Base-by-base conservation (phyloP, 30 jellyfish, hydroid and myxozoan species). In the Rhopilema esculentum region DNA sequence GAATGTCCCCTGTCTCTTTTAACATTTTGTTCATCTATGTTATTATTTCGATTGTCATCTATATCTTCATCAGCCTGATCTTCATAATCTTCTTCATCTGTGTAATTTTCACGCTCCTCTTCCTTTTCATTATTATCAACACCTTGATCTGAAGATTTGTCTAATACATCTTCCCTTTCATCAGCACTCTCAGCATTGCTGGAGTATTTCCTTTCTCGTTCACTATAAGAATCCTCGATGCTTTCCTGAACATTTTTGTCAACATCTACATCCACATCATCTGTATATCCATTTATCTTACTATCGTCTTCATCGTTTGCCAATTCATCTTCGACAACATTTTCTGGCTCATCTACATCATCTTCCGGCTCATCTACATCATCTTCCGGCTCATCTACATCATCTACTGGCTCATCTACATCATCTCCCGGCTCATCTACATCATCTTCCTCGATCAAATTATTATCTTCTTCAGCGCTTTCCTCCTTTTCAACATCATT, bases 111-210 rank as follows among this genome's bases (percentile, higher is more conserved):
- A 51, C 21, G 17, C 23, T 28, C 75, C 27, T 64, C 90, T 64
- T 74, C 90, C 18, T 78, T 88, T 27, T 23, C 66, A 19, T 66
- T 70, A 67, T 40, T 52, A 8, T 25, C 82, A 16, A 29, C 79
- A 31, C 18, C 30, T 16, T 75, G 87, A 17, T 79, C 92, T 19
- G 16, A 51, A 6, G 26, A 51, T 1, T 31, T 51, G 2, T 72
- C 86, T 25, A 30, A n/a, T 27, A 27, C 88, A 27, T 88, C 97
- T 25, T 80, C 89, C 74, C 57, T 70, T 22, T 53, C 82, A 21
- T 40, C 66, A 1, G 6, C 24, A 8, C n/a, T 86, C 16, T 61
- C n/a, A 27, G 28, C 33, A 8, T 75, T 63, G 19, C 16, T 62
- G 64, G 84, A 32, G n/a, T 66, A 30, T 27, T 61, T 24, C 27